phyloP scores from a whole-genome alignment of 1,140 invertebrate species.

The Callitettix versicolor region DNA sequence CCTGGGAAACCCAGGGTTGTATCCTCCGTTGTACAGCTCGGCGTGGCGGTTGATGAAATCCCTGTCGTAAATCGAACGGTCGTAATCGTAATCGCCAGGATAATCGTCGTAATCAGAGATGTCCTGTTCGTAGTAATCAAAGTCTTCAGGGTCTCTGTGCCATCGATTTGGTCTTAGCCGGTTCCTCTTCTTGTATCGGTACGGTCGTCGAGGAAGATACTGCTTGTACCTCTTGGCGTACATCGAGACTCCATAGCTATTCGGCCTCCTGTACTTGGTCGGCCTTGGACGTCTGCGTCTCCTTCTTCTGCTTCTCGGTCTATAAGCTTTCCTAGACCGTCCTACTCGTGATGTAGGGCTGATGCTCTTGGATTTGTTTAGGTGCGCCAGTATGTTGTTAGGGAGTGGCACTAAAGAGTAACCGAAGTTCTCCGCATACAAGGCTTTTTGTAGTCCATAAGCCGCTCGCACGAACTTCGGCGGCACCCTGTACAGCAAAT shows the following conservation, averaged over 20 bases:
- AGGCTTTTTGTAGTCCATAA: constrained; percentile 5
- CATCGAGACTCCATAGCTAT: constrained; percentile 1
- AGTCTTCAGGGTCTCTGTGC: constrained; percentile 4
- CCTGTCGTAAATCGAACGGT: constrained; percentile 5
- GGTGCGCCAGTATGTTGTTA: background rate
- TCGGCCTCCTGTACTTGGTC: background rate
- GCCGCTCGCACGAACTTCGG: constrained; percentile 13
- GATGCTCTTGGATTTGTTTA: background rate
- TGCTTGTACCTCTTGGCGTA: constrained; percentile 12
- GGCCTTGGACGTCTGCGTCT: background rate
- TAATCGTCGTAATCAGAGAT: constrained; percentile 8
- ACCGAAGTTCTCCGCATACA: constrained; percentile 6
- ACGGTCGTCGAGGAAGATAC: constrained; percentile 8
- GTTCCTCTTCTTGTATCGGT: constrained; percentile 12
- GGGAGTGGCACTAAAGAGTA: constrained; percentile 5
- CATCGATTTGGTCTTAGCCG: background rate
- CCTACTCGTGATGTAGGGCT: background rate
- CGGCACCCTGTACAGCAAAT: constrained; percentile 9
- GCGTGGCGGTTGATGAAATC: constrained; percentile 8
- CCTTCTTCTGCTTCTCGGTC: background rate
- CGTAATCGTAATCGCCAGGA: constrained; percentile 2
- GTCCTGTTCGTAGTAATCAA: constrained; percentile 13
- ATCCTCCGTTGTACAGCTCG: constrained; percentile 5
- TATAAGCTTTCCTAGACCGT: background rate
- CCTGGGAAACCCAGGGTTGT: background rate